Evolutionary conservation across 2,888 invertebrate species (phyloP).

Genomic region (Caenorhabditis becei): DNA sequence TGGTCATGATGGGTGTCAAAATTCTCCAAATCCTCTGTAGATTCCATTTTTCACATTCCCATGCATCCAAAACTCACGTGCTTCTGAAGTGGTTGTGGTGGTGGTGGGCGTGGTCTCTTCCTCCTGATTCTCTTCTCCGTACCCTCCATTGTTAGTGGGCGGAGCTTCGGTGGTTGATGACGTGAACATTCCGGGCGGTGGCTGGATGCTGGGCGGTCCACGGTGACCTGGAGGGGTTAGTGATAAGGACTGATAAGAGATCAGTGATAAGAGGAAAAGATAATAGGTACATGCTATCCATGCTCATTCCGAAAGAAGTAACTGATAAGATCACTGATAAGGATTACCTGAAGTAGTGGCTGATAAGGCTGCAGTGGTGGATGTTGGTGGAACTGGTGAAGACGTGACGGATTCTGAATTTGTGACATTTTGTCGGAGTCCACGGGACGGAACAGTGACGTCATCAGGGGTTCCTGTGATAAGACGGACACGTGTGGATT

Average conservation of each 20-base stretch:
- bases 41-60: constrained; percentile 6
- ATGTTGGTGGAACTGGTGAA: neutral
- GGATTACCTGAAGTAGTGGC: constrained; percentile 31
- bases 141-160: constrained; percentile 23
- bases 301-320: neutral
- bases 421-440: constrained; percentile 35
- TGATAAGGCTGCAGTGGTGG: too few species aligned
- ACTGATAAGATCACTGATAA: neutral
- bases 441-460: constrained; percentile 3
- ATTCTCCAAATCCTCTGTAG: neutral
- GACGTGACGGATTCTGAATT: constrained; percentile 33
- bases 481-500: constrained; percentile 36
- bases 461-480: constrained; percentile 43
- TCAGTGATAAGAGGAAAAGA: too few species aligned
- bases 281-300: neutral
- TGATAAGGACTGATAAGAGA: neutral
- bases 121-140: constrained; percentile 48
- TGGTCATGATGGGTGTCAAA: neutral
- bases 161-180: constrained; percentile 6
- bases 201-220: constrained; percentile 56
- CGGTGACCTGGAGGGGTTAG: constrained; percentile 27
- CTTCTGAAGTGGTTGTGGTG: constrained; percentile 40
- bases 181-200: constrained; percentile 26
- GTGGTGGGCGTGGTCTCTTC: constrained; percentile 17
- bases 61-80: constrained; percentile 42